These are phyloP conservation scores for Xylocopa sonorina DNA, from an alignment of 1,140 invertebrate species.

Conservation along the genomic window DNA sequence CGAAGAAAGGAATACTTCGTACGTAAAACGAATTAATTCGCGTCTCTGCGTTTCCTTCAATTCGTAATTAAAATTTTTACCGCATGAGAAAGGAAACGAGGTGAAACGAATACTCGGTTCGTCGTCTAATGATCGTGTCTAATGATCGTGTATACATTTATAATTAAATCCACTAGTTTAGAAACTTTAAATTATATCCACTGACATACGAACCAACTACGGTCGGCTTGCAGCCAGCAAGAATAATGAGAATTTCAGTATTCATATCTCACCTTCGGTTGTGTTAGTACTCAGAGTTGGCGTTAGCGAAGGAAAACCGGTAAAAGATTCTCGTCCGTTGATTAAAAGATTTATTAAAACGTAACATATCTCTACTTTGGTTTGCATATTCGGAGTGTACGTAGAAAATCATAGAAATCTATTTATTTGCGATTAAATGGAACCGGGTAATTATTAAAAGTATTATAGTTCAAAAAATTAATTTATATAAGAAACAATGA, in stretches of 20 bases:
- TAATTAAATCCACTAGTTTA: constrained; percentile 76
- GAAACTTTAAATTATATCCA: constrained; percentile 79
- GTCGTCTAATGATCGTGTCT: constrained; percentile 62
- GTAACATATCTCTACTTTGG: not conserved
- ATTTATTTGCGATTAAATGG: no score
- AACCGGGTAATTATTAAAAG: no score
- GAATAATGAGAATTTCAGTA: constrained; percentile 81
- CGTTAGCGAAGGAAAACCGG: constrained; percentile 4
- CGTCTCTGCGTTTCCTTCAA: not conserved
- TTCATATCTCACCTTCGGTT: constrained; percentile 71
- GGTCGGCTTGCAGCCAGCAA: constrained; percentile 57
- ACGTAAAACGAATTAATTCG: not conserved
- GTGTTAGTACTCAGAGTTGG: not conserved
- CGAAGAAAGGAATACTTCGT: no score
- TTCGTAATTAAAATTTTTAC: not conserved
- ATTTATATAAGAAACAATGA: not conserved
- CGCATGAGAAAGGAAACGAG: not conserved
- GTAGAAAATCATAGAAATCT: no score
- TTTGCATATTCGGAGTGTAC: not conserved
- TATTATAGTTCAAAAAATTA: not conserved
- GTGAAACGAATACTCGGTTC: not conserved
- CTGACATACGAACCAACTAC: constrained; percentile 52
- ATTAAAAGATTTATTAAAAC: not conserved
- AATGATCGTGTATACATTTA: constrained; percentile 72
- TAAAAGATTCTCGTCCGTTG: not conserved